Evolutionary conservation across 2,113 vertebrate genomes (phyloP).

Genomic region (Ivindomyrus marchei): DNA sequence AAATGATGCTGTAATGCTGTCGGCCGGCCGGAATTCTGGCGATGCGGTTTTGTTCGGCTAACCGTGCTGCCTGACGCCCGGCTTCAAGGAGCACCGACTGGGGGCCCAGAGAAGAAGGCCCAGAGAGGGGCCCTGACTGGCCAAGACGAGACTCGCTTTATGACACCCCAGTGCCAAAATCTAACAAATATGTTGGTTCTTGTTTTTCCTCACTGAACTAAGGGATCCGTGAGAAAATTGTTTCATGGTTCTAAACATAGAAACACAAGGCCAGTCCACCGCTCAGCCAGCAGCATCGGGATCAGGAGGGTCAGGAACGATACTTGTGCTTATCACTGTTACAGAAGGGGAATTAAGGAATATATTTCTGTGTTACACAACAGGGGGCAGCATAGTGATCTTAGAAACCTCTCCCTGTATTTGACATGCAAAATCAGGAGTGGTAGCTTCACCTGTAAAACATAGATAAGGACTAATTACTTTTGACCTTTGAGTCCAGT

Average conservation of each 20-base stretch:
- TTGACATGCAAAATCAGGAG: background rate
- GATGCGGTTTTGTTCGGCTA: background rate
- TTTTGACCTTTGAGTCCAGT: background rate
- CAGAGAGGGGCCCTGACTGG: background rate
- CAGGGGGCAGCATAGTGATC: background rate
- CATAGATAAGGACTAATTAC: background rate
- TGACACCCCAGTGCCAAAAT: background rate
- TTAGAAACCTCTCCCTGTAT: background rate
- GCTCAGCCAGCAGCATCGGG: background rate
- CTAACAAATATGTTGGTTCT: background rate
- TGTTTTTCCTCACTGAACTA: background rate
- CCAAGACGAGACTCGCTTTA: background rate
- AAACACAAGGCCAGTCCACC: background rate
- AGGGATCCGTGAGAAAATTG: background rate
- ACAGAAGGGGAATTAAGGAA: background rate
- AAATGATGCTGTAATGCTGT: background rate
- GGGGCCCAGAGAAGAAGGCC: background rate
- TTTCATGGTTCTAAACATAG: background rate
- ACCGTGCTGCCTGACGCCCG: background rate
- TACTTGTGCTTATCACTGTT: background rate
- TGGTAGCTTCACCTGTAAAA: background rate
- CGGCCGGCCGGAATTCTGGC: background rate
- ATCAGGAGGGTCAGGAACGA: background rate
- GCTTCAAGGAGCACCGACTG: background rate
- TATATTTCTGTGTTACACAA: background rate